Evolutionary conservation across 2,888 invertebrate genomes (phyloP), one percentile per base, ranked within the genome.

Genomic region (Drosophila paranaensis): DNA sequence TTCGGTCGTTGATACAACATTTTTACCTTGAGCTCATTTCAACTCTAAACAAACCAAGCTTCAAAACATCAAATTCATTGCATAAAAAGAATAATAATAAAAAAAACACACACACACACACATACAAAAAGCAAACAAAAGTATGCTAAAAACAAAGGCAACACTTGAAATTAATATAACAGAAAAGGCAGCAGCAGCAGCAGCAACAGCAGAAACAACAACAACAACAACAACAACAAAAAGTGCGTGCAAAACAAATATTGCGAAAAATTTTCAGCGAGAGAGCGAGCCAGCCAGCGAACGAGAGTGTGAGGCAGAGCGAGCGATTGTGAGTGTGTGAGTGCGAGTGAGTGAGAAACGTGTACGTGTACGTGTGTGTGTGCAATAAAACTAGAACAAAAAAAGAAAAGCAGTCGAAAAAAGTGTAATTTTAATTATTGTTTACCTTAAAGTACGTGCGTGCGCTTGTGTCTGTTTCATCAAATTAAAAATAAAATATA

Each of bases 11-110:
- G 76, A 84, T 82, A 84, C 74, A 82, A 75, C 61, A 73, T 73
- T 76, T 73, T 81, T 86, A 86, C 85, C 85, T 86, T 86, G 85
- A 82, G 83, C 88, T 76, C 88, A 88, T 88, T 88, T 88, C 71
- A 86, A 86, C 82, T 88, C 83, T 80, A 76, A 81, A 68, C 70
- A 86, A 79, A 65, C 63, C 69, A 67, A 77, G 69, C 66, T 74
- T 82, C 71, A 68, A 68, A 76, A 72, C 63, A 70, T 42, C 55
- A 69, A 81, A 71, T 30, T 51, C 35, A 54, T 16, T 30, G 27
- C 37, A 50, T 39, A 60, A 46, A 57, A 68, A 60, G 25, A 56
- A 60, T 45, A 51, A 72, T 60, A 30, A 46, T 50, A 53, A 54
- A 33, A 54, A 20, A 20, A 20, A 20, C 1, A 20, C 20, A 20